Conservation (phyloP, 2,797 vertebrate species). For the Delichon dasypus region DNA sequence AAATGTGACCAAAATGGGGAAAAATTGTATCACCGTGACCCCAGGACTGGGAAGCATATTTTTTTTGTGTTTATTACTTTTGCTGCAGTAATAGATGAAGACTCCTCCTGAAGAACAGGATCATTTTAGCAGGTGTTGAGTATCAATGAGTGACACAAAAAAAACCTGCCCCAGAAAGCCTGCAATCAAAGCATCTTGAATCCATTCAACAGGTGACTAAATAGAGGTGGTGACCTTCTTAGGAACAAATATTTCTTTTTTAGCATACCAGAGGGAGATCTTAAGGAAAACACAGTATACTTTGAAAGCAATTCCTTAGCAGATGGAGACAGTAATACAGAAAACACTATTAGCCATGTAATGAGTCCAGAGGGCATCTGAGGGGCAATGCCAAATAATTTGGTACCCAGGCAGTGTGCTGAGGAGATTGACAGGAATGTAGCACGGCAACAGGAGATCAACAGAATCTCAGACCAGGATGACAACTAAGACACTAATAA, state of each 20-base stretch:
- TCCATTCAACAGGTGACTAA: constrained; percentile 65
- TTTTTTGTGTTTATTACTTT: constrained; percentile 25
- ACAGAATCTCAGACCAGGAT: neutral
- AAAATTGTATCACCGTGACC: constrained; percentile 24
- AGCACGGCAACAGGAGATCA: neutral
- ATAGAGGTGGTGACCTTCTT: constrained; percentile 56
- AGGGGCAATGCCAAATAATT: constrained; percentile 44
- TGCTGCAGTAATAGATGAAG: neutral
- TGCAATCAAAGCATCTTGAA: constrained; percentile 35
- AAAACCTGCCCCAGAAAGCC: constrained; percentile 33
- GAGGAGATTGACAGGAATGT: constrained; percentile 8
- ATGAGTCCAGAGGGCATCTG: constrained; percentile 30
- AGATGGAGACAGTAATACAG: constrained; percentile 22
- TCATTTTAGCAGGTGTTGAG: neutral
- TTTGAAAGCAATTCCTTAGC: constrained; percentile 41
- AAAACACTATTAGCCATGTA: constrained; percentile 32
- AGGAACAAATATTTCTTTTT: constrained; percentile 59
- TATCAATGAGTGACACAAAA: neutral
- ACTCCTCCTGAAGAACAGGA: neutral
- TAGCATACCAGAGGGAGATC: constrained; percentile 38
- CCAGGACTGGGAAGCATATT: neutral
- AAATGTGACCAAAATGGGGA: constrained; percentile 39
- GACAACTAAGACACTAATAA: neutral
- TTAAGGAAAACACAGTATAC: constrained; percentile 35
- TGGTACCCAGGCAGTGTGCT: neutral